Evolutionary conservation across 2,888 invertebrate genomes (phyloP).

Genomic region (Chelonus formosanus): DNA sequence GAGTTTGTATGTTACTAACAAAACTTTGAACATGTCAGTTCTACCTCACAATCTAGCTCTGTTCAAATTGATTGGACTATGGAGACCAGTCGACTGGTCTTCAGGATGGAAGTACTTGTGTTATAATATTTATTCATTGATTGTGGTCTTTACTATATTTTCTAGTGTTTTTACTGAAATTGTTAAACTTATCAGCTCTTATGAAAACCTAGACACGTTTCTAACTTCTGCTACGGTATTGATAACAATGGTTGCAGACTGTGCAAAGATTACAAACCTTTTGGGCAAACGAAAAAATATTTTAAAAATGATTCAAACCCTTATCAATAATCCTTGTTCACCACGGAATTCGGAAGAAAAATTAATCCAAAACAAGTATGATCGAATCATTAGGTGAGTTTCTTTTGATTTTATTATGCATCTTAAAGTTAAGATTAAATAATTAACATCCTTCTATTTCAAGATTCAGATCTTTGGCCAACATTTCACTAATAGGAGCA

Average conservation of each 20-base stretch:
- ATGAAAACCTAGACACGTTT: background rate
- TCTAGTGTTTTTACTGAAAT: too few species aligned
- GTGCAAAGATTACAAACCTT: constrained; percentile 5
- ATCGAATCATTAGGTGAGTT: constrained; percentile 10
- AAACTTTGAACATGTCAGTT: background rate
- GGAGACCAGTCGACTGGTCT: background rate
- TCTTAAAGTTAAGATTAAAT: background rate
- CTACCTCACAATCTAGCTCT: background rate
- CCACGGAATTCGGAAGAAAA: background rate
- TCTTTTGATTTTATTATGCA: too few species aligned
- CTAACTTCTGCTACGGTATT: background rate
- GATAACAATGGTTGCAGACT: constrained; percentile 7
- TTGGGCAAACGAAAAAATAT: background rate
- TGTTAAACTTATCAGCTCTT: too few species aligned
- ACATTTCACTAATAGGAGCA: background rate
- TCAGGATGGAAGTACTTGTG: constrained; percentile 1
- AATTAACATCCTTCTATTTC: too few species aligned
- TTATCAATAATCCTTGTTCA: background rate
- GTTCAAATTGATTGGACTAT: background rate
- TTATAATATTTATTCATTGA: background rate
- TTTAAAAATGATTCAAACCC: background rate
- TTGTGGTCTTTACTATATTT: background rate
- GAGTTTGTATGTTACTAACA: too few species aligned
- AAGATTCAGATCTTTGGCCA: too few species aligned
- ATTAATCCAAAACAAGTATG: background rate